Evolutionary conservation across 2,113 vertebrate genomes (phyloP).

Genomic region (Oncorhynchus masou): DNA sequence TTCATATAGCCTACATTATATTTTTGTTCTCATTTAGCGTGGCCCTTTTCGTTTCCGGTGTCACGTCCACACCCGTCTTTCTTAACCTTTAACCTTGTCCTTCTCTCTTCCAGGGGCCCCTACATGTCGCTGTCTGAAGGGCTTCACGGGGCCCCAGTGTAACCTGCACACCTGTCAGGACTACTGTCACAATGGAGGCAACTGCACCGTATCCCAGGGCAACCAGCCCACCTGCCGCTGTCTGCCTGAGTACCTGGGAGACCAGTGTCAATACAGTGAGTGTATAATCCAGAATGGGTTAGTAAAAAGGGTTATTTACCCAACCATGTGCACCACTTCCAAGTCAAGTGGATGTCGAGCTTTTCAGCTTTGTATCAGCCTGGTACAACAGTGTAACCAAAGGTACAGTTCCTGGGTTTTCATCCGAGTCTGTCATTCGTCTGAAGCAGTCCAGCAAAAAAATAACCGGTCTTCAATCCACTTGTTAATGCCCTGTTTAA

Average conservation of each 20-base stretch:
- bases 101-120: conserved; percentile 78
- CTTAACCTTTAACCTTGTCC: neutral
- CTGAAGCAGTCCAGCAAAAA: neutral
- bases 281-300: conserved; percentile 28
- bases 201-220: conserved; percentile 87
- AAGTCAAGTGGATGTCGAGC: neutral
- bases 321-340: neutral
- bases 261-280: conserved; percentile 96
- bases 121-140: conserved; percentile 90
- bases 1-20: no score
- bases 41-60: neutral
- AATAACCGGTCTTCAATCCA: no score
- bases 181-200: conserved; percentile 87
- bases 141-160: conserved; percentile 90
- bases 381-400: no score
- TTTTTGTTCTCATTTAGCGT: neutral
- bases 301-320: neutral
- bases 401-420: no score
- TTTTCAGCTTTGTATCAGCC: neutral
- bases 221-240: conserved; percentile 94
- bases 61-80: neutral
- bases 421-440: no score
- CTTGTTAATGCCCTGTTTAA: neutral
- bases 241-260: conserved; percentile 77
- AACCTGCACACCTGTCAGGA: conserved; percentile 82